phyloP scores from a whole-genome alignment of 2,113 vertebrate species.

The Psammodynastes pulverulentus region DNA sequence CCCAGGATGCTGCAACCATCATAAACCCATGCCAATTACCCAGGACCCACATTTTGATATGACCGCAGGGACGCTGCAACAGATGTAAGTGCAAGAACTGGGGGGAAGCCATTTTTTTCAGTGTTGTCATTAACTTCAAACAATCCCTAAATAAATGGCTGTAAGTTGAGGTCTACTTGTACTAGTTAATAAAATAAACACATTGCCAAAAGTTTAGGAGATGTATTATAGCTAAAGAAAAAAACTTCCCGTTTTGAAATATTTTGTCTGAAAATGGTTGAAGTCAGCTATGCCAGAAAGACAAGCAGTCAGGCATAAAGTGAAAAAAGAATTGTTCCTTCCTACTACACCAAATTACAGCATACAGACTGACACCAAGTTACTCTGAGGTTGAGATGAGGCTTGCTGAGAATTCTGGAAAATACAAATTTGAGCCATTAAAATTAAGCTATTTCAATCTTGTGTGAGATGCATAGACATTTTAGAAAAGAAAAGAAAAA shows the following conservation, averaged over 20 bases:
- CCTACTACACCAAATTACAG: neutral
- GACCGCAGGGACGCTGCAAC: neutral
- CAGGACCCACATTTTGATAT: neutral
- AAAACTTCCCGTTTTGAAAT: neutral
- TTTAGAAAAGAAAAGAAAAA: neutral
- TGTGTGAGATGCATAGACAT: neutral
- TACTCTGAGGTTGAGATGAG: neutral
- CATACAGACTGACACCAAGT: neutral
- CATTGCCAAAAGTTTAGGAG: neutral
- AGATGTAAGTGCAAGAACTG: neutral
- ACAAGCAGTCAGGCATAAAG: neutral
- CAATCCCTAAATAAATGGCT: neutral
- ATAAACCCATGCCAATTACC: neutral
- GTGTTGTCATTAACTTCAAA: neutral
- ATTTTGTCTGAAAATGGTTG: neutral
- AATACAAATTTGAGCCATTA: neutral
- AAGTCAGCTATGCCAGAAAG: neutral
- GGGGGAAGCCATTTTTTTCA: neutral
- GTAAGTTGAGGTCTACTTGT: neutral
- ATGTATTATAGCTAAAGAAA: neutral
- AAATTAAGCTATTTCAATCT: neutral
- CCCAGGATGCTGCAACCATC: neutral
- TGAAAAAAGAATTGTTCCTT: neutral
- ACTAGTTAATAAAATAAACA: neutral
- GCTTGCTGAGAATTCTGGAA: neutral